Evolutionary conservation across 1,140 invertebrate genomes (phyloP), one percentile per base, ranked within the genome.

Genomic region (Achatina immaculata): DNA sequence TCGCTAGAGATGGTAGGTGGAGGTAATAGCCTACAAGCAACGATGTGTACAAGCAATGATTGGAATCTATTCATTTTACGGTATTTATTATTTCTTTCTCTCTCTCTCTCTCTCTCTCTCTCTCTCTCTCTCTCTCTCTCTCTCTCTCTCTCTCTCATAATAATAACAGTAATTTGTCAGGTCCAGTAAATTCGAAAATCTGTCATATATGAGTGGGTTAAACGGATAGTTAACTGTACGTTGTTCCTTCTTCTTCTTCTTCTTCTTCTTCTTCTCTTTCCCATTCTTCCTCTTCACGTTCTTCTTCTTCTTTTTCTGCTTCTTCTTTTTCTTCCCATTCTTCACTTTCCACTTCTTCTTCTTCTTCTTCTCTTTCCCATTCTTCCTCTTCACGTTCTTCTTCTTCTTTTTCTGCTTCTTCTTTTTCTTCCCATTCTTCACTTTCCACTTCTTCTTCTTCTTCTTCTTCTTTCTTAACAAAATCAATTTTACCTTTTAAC

Each of bases 81-180:
- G 3, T 36, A 11, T 31, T 24, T 69, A 9, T 31, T 31, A 7
- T n/a, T 31, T 24, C n/a, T 42, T 31, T 42, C 66, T 69, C 66
- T 69, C 3, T 69, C 66, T 69, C 66, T 69, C 66, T 69, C 66
- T 69, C 66, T 69, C 28, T 69, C 14, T 69, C 9, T 28, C 62
- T 69, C 66, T 69, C 66, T 69, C 28, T 34, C 3, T 34, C 66
- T 69, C 3, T 69, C 66, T 69, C 62, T 66, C 62, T 69, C 66
- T n/a, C 16, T 34, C 11, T 34, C 34, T 69, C 34, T 69, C 34
- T 69, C 7, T 69, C 34, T 55, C 14, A 16, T 14, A 16, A n/a
- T n/a, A n/a, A n/a, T n/a, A n/a, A n/a, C n/a, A n/a, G n/a, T n/a
- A n/a, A n/a, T n/a, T n/a, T n/a, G n/a, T n/a, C n/a, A n/a, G n/a